phyloP scores from a whole-genome alignment of 2,888 invertebrate genomes.

The Drosophila mayaguana region DNA sequence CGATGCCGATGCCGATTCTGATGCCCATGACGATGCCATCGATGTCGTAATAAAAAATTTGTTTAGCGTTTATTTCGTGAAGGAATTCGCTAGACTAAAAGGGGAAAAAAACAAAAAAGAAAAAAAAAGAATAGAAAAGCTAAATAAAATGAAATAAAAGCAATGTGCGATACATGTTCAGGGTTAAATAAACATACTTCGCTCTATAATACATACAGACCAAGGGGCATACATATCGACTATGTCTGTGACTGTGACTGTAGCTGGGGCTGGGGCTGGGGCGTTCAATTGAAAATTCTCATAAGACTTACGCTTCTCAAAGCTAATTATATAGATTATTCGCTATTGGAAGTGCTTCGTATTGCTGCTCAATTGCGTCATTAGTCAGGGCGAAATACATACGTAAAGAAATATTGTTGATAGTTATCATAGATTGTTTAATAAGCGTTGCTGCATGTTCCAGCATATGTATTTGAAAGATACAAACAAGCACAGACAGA shows the following conservation, averaged over 20 bases:
- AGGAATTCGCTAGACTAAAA: slow-evolving; percentile 55
- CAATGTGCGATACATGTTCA: slow-evolving; percentile 59
- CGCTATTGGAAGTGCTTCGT: slow-evolving; percentile 38
- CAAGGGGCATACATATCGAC: neutral
- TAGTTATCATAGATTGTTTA: slow-evolving; percentile 71
- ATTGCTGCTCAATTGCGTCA: slow-evolving; percentile 67
- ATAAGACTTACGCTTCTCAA: slow-evolving; percentile 27
- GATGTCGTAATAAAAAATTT: slow-evolving; percentile 72
- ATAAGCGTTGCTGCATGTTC: slow-evolving; percentile 47
- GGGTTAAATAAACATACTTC: slow-evolving; percentile 62
- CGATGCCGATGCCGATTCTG: slow-evolving; percentile 25
- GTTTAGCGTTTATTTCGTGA: slow-evolving; percentile 65
- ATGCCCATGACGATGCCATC: slow-evolving; percentile 35
- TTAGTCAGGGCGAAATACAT: slow-evolving; percentile 45
- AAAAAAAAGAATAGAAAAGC: neutral
- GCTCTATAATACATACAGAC: slow-evolving; percentile 9
- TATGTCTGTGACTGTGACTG: no score
- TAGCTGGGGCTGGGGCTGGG: slow-evolving; percentile 12
- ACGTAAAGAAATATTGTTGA: slow-evolving; percentile 27
- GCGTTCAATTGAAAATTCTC: slow-evolving; percentile 39
- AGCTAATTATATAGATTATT: slow-evolving; percentile 67
- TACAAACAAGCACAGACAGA: slow-evolving; percentile 21
- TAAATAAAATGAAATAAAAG: slow-evolving; percentile 19
- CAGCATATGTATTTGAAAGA: slow-evolving; percentile 29
- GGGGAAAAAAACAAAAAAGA: neutral